phyloP scores from a whole-genome alignment of 2,797 vertebrate species.

The Australoheros facetus region DNA sequence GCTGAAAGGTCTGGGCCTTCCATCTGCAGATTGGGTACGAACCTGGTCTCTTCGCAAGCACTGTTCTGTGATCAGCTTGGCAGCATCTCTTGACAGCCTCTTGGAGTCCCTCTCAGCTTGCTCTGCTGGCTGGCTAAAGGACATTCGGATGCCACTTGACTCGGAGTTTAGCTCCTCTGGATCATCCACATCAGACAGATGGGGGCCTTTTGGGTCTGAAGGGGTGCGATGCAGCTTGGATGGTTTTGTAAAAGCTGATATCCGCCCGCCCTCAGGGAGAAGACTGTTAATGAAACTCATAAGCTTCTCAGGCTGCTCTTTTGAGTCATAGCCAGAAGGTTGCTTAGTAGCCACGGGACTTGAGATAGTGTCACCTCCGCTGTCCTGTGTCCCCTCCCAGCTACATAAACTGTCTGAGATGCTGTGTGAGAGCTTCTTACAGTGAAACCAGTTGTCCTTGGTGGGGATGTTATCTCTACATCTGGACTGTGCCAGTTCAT shows the following conservation, averaged over 20 bases:
- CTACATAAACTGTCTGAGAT: conserved; percentile 89
- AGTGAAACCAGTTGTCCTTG: conserved; percentile 79
- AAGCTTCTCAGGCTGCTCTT: conserved; percentile 86
- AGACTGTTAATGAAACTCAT: conserved; percentile 83
- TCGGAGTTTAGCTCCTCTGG: conserved; percentile 80
- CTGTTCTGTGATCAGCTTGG: conserved; percentile 71
- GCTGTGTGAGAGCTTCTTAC: conserved; percentile 85
- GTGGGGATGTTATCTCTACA: conserved; percentile 76
- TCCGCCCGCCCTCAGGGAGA: conserved; percentile 77
- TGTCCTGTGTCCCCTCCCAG: conserved; percentile 79
- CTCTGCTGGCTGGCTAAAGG: conserved; percentile 71
- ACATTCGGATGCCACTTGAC: conserved; percentile 76
- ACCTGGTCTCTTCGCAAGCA: conserved; percentile 75
- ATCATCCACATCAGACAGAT: conserved; percentile 85
- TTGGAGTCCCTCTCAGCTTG: conserved; percentile 74
- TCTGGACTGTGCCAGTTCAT: conserved; percentile 78
- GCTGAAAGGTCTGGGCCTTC: conserved; percentile 80
- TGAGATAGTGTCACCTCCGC: conserved; percentile 55
- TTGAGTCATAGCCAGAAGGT: conserved; percentile 75
- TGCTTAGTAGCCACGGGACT: conserved; percentile 47
- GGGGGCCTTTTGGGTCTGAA: conserved; percentile 53
- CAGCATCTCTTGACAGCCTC: conserved; percentile 58
- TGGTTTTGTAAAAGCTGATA: conserved; percentile 68
- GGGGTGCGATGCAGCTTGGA: conserved; percentile 67
- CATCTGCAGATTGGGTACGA: conserved; percentile 75